These are phyloP conservation scores for Anthopleura sola DNA, from an alignment of 64 coral and sea anemone species.

Conservation along the genomic window DNA sequence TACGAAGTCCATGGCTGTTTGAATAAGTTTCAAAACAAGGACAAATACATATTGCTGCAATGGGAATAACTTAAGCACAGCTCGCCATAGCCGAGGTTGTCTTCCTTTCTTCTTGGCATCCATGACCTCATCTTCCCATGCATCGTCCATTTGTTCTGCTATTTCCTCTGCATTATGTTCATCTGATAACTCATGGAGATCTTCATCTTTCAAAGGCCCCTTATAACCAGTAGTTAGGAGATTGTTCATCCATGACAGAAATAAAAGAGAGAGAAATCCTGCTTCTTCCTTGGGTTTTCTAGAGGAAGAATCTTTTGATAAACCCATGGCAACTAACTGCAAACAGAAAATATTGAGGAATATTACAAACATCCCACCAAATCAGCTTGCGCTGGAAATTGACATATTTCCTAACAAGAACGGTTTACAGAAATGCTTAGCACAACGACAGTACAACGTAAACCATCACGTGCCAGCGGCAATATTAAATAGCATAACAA, in stretches of 20 bases:
- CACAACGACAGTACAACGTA: too few relatives aligned
- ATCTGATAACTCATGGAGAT: constrained; percentile 23
- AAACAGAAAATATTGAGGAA: neutral
- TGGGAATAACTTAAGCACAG: constrained; percentile 13
- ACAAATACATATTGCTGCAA: neutral
- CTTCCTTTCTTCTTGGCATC: neutral
- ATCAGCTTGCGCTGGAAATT: too few relatives aligned
- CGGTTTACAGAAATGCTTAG: too few relatives aligned
- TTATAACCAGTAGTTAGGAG: constrained; percentile 31
- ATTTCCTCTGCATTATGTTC: neutral
- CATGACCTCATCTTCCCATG: constrained; percentile 17
- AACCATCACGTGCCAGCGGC: too few relatives aligned
- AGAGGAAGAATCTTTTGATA: neutral
- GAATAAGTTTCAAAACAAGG: neutral
- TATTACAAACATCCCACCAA: too few relatives aligned
- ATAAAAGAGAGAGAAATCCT: constrained; percentile 36
- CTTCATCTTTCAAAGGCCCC: constrained; percentile 43
- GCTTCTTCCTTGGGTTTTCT: constrained; percentile 29
- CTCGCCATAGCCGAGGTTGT: constrained; percentile 28
- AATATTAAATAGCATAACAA: too few relatives aligned
- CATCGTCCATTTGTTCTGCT: neutral
- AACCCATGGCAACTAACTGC: neutral
- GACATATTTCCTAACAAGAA: too few relatives aligned
- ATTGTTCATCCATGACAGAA: constrained; percentile 46
- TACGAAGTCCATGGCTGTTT: neutral